phyloP scores from a whole-genome alignment of 2,797 vertebrate species.

The Bucorvus abyssinicus region DNA sequence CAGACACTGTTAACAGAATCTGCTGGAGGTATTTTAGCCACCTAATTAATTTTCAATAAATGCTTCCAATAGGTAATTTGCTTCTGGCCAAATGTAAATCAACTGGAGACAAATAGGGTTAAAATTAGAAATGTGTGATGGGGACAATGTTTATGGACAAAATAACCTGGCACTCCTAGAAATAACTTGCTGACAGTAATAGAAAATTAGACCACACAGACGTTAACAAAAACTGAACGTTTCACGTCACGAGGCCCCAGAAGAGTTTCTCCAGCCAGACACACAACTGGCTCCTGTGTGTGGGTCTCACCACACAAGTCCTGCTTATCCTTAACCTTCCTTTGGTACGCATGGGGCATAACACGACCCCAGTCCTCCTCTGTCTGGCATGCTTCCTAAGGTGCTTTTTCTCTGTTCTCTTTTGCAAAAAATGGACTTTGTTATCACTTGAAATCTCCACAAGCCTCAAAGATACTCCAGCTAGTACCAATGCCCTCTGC shows the following conservation, averaged over 20 bases:
- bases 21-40: conserved; percentile 78
- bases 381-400: not conserved
- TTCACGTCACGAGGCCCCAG: not conserved
- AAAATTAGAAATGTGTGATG: conserved; percentile 80
- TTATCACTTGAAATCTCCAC: not conserved
- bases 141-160: conserved; percentile 77
- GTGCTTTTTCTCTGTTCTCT: not conserved
- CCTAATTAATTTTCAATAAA: conserved; percentile 84
- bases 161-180: conserved; percentile 75
- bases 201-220: conserved; percentile 78
- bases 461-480: not conserved
- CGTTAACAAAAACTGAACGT: conserved; percentile 3
- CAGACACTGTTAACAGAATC: conserved; percentile 66
- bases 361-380: not conserved
- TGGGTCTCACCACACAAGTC: not conserved
- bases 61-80: conserved; percentile 78
- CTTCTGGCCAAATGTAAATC: conserved; percentile 79
- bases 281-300: not conserved
- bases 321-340: not conserved
- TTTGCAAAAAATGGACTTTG: not conserved
- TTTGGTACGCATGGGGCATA: not conserved
- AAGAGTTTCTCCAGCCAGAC: conserved; percentile 16
- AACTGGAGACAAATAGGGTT: conserved; percentile 79
- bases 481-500: not conserved
- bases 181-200: conserved; percentile 75